A percentile compares a stretch with the other conserved stretches of the same genome.
phyloP scores from a whole-genome alignment of 2,113 vertebrate genomes.

The Rhynchomys soricoides region DNA sequence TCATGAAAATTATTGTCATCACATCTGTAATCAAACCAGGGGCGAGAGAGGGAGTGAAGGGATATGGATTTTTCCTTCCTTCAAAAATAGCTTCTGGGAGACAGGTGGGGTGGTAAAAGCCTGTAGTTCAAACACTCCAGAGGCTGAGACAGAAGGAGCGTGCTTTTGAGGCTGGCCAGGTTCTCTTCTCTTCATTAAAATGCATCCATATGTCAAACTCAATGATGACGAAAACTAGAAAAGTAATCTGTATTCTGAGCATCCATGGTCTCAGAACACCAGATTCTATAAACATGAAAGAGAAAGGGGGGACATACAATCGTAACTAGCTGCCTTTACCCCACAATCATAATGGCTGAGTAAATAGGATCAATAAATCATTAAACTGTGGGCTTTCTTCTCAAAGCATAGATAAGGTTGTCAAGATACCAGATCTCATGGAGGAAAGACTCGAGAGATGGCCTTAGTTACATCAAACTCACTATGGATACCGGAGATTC shows the following conservation, averaged over 20 bases:
- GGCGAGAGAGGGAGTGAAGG: background rate
- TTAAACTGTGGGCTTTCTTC: background rate
- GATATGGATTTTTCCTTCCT: background rate
- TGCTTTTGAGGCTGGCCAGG: background rate
- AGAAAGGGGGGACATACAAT: background rate
- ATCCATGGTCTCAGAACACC: background rate
- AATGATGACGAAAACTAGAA: background rate
- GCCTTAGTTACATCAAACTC: background rate
- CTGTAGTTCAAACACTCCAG: background rate
- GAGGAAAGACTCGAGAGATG: background rate
- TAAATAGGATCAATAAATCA: conserved; percentile 11
- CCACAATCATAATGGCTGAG: conserved; percentile 5
- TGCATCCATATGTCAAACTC: background rate
- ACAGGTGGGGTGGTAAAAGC: background rate
- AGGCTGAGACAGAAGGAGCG: background rate
- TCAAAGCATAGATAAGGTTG: background rate
- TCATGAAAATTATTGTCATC: background rate
- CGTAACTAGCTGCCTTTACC: background rate
- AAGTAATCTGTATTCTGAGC: conserved; percentile 9
- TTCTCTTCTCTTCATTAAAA: background rate
- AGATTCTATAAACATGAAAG: background rate
- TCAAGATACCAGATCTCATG: background rate
- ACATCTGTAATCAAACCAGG: background rate
- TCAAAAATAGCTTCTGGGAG: background rate
- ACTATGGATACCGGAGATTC: background rate